phyloP scores from a whole-genome alignment of 2,113 vertebrate genomes.

The Grammomys dolichurus region DNA sequence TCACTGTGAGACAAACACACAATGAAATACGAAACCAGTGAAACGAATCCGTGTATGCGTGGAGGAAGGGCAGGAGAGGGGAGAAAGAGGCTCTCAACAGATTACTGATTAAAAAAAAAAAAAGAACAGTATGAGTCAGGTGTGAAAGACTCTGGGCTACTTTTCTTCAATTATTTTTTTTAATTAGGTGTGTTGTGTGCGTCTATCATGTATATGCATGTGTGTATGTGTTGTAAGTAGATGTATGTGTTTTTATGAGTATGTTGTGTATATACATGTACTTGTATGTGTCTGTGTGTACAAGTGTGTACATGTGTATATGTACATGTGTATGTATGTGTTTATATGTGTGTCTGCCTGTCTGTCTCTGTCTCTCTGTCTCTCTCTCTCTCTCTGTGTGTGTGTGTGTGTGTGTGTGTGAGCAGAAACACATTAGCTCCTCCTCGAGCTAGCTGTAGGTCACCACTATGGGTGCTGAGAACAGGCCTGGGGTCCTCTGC shows the following conservation, averaged over 20 bases:
- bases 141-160: neutral
- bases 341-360: no score
- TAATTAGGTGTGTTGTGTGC: neutral
- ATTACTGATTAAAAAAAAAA: neutral
- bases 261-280: neutral
- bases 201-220: neutral
- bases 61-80: neutral
- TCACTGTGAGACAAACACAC: neutral
- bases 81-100: neutral
- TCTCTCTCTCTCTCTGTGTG: neutral
- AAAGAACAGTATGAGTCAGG: neutral
- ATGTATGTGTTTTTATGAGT: neutral
- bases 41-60: neutral
- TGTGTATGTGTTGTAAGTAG: neutral
- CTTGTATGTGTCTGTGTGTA: fast-evolving
- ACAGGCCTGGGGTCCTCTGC: neutral
- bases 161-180: neutral
- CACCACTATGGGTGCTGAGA: neutral
- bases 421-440: neutral
- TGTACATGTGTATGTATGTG: neutral
- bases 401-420: neutral
- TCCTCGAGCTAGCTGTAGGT: neutral
- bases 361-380: no score
- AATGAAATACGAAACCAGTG: neutral
- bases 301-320: neutral